Conservation (phyloP, 2,888 invertebrate genomes). For the Podabrus alpinus region DNA sequence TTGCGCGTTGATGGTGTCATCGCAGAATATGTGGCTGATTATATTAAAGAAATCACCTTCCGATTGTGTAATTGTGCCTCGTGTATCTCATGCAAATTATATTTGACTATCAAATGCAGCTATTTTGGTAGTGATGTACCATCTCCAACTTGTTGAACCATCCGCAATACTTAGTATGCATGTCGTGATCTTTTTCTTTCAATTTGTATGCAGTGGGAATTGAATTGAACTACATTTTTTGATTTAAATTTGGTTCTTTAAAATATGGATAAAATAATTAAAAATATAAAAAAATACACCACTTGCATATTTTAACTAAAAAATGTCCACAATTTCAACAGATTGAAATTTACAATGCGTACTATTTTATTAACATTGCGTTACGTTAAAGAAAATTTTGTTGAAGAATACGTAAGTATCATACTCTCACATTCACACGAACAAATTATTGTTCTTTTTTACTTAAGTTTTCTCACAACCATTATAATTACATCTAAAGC, state of each 20-base stretch:
- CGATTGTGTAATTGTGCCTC: neutral
- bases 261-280: no score
- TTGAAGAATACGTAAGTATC: neutral
- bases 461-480: neutral
- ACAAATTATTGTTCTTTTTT: neutral
- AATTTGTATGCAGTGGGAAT: neutral
- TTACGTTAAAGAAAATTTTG: neutral
- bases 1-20: neutral
- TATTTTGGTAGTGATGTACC: no score
- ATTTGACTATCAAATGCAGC: neutral
- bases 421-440: slow-evolving; percentile 8
- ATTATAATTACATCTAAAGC: neutral
- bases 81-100: neutral
- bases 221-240: neutral
- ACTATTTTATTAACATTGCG: neutral
- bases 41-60: neutral
- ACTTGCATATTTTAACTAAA: neutral
- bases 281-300: neutral
- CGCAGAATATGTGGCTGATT: neutral
- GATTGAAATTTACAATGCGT: neutral
- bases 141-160: neutral
- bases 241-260: neutral
- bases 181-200: neutral
- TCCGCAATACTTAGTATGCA: neutral
- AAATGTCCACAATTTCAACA: neutral